phyloP scores from a whole-genome alignment of 2,113 vertebrate species.

The Chrysemys picta region DNA sequence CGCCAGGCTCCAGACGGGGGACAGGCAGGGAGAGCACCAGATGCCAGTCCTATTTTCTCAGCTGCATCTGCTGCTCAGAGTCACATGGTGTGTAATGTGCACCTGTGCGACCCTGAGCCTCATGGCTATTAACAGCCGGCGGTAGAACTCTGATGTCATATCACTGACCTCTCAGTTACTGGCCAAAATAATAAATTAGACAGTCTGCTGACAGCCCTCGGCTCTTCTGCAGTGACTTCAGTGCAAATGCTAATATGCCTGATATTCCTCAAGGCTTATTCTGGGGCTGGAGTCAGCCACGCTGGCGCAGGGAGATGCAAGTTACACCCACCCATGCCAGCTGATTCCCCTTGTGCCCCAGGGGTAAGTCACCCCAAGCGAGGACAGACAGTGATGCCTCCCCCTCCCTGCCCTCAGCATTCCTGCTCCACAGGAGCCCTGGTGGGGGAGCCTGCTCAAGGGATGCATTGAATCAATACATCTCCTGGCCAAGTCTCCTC shows the following conservation, averaged over 20 bases:
- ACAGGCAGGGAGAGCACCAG: conserved; percentile 41
- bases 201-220: accelerated
- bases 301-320: not conserved
- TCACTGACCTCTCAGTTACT: not conserved
- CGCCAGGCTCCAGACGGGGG: conserved; percentile 9
- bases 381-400: not conserved
- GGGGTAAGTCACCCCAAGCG: not conserved
- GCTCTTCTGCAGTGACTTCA: not conserved
- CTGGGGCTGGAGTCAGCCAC: accelerated
- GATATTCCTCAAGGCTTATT: not conserved
- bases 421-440: accelerated
- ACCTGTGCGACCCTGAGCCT: conserved; percentile 69
- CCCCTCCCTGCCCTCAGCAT: not conserved
- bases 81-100: conserved; percentile 67
- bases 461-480: accelerated
- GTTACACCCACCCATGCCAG: not conserved
- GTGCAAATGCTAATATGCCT: not conserved
- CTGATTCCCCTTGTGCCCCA: not conserved
- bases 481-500: not conserved
- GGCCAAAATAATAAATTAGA: accelerated
- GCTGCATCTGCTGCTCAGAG: conserved; percentile 48
- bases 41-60: conserved; percentile 70
- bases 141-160: conserved; percentile 9
- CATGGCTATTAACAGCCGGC: conserved; percentile 50
- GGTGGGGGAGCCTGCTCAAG: accelerated